Evolutionary conservation across 2,797 vertebrate species (phyloP).

Genomic region (Hemitrygon akajei): DNA sequence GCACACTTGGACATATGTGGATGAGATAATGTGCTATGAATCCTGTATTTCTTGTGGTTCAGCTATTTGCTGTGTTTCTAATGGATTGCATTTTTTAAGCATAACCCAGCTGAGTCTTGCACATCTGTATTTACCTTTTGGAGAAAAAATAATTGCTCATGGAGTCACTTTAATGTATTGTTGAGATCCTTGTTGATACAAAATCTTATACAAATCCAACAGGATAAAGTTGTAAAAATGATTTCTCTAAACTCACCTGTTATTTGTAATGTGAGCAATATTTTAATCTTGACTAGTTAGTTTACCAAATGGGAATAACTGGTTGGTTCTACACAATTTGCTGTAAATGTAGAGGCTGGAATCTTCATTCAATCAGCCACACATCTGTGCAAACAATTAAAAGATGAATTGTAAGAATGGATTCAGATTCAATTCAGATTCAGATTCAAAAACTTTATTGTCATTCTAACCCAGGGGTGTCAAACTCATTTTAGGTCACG

Average conservation of each 20-base stretch:
- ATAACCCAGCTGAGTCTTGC: background rate
- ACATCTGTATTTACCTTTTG: too few relatives aligned
- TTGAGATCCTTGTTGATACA: background rate
- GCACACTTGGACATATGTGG: background rate
- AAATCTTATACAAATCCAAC: background rate
- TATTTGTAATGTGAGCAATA: background rate
- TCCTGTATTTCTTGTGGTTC: background rate
- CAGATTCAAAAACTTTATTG: too few relatives aligned
- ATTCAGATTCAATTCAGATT: too few relatives aligned
- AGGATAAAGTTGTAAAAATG: background rate
- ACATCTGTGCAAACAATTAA: background rate
- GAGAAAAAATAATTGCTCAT: background rate
- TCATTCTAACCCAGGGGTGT: too few relatives aligned
- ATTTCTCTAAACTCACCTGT: background rate
- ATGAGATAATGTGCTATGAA: background rate
- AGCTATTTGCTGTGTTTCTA: background rate
- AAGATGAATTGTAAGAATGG: background rate
- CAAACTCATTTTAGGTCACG: too few relatives aligned
- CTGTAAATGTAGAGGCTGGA: background rate
- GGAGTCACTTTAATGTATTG: background rate
- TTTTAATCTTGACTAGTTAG: background rate
- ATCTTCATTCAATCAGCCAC: background rate
- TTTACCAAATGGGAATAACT: background rate
- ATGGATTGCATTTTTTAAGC: background rate
- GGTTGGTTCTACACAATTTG: background rate